These are phyloP conservation scores for Apotomis capreana DNA, from an alignment of 2,888 invertebrate genomes.

Conservation along the genomic window DNA sequence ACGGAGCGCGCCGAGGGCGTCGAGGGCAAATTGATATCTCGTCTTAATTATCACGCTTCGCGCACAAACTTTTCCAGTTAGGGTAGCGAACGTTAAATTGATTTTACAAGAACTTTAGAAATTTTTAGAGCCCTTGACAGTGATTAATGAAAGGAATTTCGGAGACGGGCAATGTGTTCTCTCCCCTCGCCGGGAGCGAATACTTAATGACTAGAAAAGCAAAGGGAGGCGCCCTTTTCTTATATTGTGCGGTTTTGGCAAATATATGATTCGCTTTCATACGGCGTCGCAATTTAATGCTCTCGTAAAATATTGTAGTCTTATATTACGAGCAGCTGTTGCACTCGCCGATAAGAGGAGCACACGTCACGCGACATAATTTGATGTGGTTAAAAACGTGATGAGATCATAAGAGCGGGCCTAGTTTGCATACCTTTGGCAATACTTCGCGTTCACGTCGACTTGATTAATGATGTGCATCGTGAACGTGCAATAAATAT, in stretches of 20 bases:
- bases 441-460: constrained; percentile 66
- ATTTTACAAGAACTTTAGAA: constrained; percentile 76
- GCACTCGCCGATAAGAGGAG: constrained; percentile 43
- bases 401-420: constrained; percentile 66
- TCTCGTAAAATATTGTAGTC: constrained; percentile 68
- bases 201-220: constrained; percentile 64
- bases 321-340: constrained; percentile 66
- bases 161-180: constrained; percentile 65
- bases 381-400: constrained; percentile 69
- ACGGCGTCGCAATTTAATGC: constrained; percentile 64
- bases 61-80: constrained; percentile 68
- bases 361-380: constrained; percentile 56
- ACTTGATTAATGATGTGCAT: constrained; percentile 67
- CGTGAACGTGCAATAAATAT: constrained; percentile 39
- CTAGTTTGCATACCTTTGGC: constrained; percentile 67
- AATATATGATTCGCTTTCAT: constrained; percentile 60
- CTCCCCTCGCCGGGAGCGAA: constrained; percentile 55
- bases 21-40: constrained; percentile 71
- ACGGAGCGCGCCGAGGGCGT: constrained; percentile 30
- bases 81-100: constrained; percentile 75
- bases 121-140: constrained; percentile 79
- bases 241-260: constrained; percentile 50
- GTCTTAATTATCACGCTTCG: constrained; percentile 73
- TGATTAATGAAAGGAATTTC: constrained; percentile 81
- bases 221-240: constrained; percentile 61